A percentile compares a stretch with the other conserved stretches of the same genome.
Conservation (phyloP, 1,140 invertebrate genomes). For the Philotrypesis tridentata region DNA sequence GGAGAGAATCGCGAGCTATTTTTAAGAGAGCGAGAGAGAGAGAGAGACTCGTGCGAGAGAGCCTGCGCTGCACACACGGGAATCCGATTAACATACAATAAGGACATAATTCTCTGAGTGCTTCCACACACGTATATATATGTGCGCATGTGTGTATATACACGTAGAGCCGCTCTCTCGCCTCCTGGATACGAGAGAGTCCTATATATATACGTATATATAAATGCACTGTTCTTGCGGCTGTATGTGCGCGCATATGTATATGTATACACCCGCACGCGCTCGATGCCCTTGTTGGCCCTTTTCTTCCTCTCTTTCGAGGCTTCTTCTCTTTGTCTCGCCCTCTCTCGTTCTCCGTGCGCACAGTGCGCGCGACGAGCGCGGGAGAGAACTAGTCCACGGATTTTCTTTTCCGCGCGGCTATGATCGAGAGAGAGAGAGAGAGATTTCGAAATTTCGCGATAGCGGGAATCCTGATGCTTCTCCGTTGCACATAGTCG, state of each 20-base stretch:
- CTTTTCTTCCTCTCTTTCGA: constrained; percentile 55
- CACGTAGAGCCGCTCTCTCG: neutral
- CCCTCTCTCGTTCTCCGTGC: too few relatives aligned
- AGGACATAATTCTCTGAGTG: constrained; percentile 61
- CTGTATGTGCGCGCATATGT: constrained; percentile 32
- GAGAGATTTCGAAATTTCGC: too few relatives aligned
- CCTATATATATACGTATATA: too few relatives aligned
- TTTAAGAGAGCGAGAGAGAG: constrained; percentile 19
- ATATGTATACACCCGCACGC: constrained; percentile 13
- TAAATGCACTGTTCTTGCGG: neutral
- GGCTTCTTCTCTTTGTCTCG: constrained; percentile 23
- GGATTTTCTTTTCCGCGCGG: neutral
- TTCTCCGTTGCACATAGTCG: too few relatives aligned
- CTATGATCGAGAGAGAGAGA: too few relatives aligned
- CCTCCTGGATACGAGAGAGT: neutral
- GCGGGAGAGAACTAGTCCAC: neutral
- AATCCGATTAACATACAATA: constrained; percentile 66
- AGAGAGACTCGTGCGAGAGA: neutral
- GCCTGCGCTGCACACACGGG: constrained; percentile 40
- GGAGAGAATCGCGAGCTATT: constrained; percentile 18
- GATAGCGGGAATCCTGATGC: too few relatives aligned
- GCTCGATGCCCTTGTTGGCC: constrained; percentile 57
- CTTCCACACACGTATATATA: too few relatives aligned
- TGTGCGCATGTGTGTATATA: neutral
- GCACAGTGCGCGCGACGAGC: too few relatives aligned